Evolutionary conservation across 2,113 vertebrate species (phyloP).

Genomic region (Thalassoma bifasciatum): DNA sequence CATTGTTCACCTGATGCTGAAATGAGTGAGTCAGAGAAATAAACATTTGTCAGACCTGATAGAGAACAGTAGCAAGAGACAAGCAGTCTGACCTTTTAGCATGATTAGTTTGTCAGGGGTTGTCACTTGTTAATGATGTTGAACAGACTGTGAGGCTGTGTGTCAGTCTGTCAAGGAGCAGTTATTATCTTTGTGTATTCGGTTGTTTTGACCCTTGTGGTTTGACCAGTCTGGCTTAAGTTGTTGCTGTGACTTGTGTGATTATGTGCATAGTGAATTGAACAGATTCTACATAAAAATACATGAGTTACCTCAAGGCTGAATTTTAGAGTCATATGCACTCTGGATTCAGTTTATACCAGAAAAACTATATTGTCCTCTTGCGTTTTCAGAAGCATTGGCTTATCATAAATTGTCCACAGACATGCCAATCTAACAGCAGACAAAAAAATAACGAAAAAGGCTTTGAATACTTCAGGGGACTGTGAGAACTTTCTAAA

Average conservation of each 20-base stretch:
- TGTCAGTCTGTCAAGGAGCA: conserved; percentile 22
- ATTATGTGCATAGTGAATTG: background rate
- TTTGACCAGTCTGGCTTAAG: conserved; percentile 29
- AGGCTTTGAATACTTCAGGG: too few relatives aligned
- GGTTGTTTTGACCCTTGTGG: conserved; percentile 25
- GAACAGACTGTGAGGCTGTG: conserved; percentile 35
- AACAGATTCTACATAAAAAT: too few relatives aligned
- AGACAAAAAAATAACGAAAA: too few relatives aligned
- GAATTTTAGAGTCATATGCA: too few relatives aligned
- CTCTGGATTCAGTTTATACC: too few relatives aligned
- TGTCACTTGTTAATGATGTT: conserved; percentile 48
- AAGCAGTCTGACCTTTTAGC: conserved; percentile 60
- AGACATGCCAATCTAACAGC: too few relatives aligned
- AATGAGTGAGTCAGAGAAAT: background rate
- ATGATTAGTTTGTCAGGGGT: conserved; percentile 62
- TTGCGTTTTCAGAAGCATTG: too few relatives aligned
- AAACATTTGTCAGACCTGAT: conserved; percentile 4
- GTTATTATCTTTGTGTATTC: conserved; percentile 50
- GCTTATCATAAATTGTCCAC: too few relatives aligned
- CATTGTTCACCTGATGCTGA: background rate
- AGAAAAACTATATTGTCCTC: too few relatives aligned
- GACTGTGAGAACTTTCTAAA: too few relatives aligned
- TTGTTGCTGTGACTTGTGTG: conserved; percentile 18
- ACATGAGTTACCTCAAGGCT: too few relatives aligned
- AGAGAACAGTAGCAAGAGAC: conserved; percentile 63